Base-by-base conservation (phyloP, 1,140 invertebrate species). In the Drosophila pallidifrons region DNA sequence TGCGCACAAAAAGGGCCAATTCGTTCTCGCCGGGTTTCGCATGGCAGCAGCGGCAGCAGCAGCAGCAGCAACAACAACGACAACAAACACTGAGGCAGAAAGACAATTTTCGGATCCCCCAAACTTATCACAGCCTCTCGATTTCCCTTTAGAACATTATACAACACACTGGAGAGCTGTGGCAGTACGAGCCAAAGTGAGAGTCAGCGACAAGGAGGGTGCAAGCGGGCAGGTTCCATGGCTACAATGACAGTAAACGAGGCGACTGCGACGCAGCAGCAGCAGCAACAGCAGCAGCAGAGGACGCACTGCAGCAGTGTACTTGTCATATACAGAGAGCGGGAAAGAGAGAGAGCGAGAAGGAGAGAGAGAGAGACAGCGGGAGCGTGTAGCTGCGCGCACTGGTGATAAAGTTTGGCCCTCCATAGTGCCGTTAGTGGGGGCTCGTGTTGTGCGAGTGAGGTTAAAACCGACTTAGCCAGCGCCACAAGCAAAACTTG, bases 71-170 rank as follows among this genome's bases (percentile, higher is more conserved):
- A 11, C 65, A 55, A 43, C 66, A 59, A 7, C 66, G 64, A 45
- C 73, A 73, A 52, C 25, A 45, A 52, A 57, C 41, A 47, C 30
- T 52, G 57, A 46, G 69, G 77, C 80, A 83, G 78, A 91, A 92
- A 91, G 91, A 91, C 91, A 92, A 89, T 92, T 91, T 92, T 91
- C 87, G 87, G 83, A 92, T 92, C 87, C 87, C 91, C 91, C 83
- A 92, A 92, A 92, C 91, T 89, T 92, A 92, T 92, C 87, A 92
- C 91, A 91, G 87, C 82, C 91, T 86, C 86, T 89, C 88, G 83
- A 92, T 92, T 91, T 92, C 91, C 91, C 91, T 79, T 79, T 79
- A 91, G 91, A 91, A 91, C 91, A 92, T 92, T 92, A 92, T 92
- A 91, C 91, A 92, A 92, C 83, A 90, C 91, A 75, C 91, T 32